These are phyloP conservation scores for Babyrousa celebensis DNA, from an alignment of 2,797 vertebrate species.

Conservation along the genomic window DNA sequence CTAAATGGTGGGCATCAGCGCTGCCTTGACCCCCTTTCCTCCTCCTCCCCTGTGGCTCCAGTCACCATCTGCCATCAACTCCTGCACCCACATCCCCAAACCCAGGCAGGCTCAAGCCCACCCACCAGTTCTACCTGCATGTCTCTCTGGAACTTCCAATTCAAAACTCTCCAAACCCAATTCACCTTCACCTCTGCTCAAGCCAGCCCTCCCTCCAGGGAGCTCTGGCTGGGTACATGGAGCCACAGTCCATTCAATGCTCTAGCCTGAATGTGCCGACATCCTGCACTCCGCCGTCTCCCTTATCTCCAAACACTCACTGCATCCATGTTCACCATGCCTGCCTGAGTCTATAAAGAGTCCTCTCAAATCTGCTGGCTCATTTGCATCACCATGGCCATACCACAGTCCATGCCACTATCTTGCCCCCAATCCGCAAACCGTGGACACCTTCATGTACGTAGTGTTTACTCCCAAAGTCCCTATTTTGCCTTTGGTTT, in stretches of 20 bases:
- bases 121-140: not conserved
- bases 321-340: not conserved
- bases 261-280: too few relatives aligned
- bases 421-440: not conserved
- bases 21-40: not conserved
- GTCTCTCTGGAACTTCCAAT: not conserved
- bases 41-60: not conserved
- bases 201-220: not conserved
- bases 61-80: not conserved
- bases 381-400: rapidly evolving
- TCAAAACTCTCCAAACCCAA: not conserved
- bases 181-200: not conserved
- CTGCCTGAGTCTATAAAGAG: not conserved
- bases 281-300: not conserved
- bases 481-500: not conserved
- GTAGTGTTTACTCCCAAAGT: not conserved
- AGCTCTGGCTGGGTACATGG: rapidly evolving
- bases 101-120: not conserved
- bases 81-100: rapidly evolving
- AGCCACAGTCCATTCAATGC: not conserved
- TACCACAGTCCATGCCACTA: rapidly evolving
- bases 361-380: not conserved
- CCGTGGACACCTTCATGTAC: rapidly evolving
- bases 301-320: not conserved
- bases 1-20: not conserved